Base-by-base conservation (phyloP, 1,140 invertebrate species). In the Ips typographus region DNA sequence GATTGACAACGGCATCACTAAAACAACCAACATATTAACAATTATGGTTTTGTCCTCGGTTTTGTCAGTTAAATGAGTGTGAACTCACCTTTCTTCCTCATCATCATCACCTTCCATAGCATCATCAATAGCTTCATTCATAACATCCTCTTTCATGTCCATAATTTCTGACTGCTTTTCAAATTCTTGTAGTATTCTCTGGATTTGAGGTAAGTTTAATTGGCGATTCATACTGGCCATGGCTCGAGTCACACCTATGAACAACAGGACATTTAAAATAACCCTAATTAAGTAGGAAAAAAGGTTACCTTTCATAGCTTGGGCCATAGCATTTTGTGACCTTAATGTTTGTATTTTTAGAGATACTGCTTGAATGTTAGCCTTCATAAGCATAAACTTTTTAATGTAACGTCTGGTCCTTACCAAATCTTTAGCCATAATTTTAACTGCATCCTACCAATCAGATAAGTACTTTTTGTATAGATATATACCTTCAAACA, bases 131-230 rank as follows among this genome's bases (percentile, higher is more conserved):
- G 95, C 97, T 83, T 99, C 98, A 82, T 96, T 98, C 91, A 99
- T 99, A 87, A 99, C 97, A 84, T 99, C 98, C 83, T 99, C 98
- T 79, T 99, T 99, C 97, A 99, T 99, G 80, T 99, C 98, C 98
- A 99, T 99, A 68, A 99, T 98, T 84, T 99, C 97, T 0, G 95
- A 96, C 79, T 99, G 98, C 77, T 98, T 98, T 82, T 99, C 98
- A 86, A 99, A 99, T 79, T 99, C 98, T 86, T 95, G 92, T 78
- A 99, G 89, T 76, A 99, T 99, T 80, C 95, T 96, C 82, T 99
- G 97, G 78, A 99, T 99, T 85, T 99, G 96, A 38, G 98, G 98
- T 77, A 99, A 85, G 84, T 99, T 99, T 75, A 99, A 80, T 85
- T 99, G 92, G 52, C 92, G 89, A 82, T 99, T 99, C 98, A 99